Conservation (phyloP, 2,888 invertebrate species). For the Metallyticus violacea region DNA sequence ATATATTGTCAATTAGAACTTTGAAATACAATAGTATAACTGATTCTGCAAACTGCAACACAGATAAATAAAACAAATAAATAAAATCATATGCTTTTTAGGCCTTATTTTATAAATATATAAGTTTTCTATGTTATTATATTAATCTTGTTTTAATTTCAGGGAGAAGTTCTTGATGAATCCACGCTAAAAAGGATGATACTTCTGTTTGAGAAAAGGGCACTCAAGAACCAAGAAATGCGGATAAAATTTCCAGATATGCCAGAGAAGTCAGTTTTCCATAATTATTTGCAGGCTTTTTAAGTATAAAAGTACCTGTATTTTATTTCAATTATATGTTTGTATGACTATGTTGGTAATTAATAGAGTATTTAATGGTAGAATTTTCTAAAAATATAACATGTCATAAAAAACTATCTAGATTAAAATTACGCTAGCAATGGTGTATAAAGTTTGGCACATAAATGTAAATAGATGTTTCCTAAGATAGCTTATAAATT, state of each 20-base stretch:
- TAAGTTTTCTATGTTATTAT: not conserved
- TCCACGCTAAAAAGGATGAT: slow-evolving; percentile 83
- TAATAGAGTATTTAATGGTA: not conserved
- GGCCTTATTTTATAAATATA: not conserved
- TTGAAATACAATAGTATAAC: no score
- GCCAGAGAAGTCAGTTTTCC: slow-evolving; percentile 71
- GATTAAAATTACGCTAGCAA: not conserved
- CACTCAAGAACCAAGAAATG: slow-evolving; percentile 93
- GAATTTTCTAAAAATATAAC: not conserved
- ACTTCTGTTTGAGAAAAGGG: slow-evolving; percentile 90
- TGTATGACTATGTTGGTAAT: no score
- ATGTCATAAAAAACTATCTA: not conserved
- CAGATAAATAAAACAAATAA: no score
- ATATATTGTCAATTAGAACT: no score
- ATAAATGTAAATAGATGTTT: no score
- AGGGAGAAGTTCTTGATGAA: slow-evolving; percentile 88
- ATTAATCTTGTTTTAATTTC: slow-evolving; percentile 36
- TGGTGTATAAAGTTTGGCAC: no score
- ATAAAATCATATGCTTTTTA: no score
- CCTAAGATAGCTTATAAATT: no score
- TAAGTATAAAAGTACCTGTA: no score
- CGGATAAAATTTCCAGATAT: slow-evolving; percentile 96
- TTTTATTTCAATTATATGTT: no score
- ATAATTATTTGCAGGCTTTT: not conserved
- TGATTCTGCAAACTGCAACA: no score